Percentiles rank a stretch among this genome's conserved stretches.
Conservation (phyloP, 2,888 invertebrate genomes). For the Carabus problematicus region DNA sequence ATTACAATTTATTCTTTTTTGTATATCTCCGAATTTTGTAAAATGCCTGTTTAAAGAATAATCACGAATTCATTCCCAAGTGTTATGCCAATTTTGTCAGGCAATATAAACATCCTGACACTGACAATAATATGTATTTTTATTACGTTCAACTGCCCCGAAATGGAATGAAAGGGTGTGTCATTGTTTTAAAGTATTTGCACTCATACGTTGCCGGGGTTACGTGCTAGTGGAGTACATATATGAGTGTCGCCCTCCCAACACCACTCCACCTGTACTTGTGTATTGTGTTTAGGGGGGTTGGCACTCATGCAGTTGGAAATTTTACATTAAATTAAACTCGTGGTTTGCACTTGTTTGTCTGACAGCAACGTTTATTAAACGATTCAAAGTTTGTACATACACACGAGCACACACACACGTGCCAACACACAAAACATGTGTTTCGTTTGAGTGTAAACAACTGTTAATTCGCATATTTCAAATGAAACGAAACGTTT, state of each 20-base stretch:
- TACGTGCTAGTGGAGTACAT: background rate
- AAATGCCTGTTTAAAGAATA: too few species aligned
- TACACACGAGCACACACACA: background rate
- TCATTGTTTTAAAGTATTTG: too few species aligned
- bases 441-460: constrained; percentile 26
- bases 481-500: constrained; percentile 33
- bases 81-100: too few species aligned
- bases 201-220: background rate
- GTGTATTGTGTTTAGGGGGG: background rate
- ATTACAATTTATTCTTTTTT: too few species aligned
- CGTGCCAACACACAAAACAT: constrained; percentile 20
- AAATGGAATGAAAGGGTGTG: too few species aligned
- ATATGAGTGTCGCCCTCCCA: too few species aligned
- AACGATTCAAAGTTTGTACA: constrained; percentile 28
- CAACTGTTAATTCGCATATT: constrained; percentile 33
- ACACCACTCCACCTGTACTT: background rate
- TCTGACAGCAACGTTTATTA: constrained; percentile 33
- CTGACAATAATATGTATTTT: too few species aligned
- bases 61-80: too few species aligned
- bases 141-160: too few species aligned
- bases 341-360: constrained; percentile 33
- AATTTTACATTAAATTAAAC: constrained; percentile 37
- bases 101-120: too few species aligned
- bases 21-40: too few species aligned
- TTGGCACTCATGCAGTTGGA: constrained; percentile 19